These are phyloP conservation scores for Aradophagus sp. DNA, from an alignment of 1,140 invertebrate species.

Conservation along the genomic window DNA sequence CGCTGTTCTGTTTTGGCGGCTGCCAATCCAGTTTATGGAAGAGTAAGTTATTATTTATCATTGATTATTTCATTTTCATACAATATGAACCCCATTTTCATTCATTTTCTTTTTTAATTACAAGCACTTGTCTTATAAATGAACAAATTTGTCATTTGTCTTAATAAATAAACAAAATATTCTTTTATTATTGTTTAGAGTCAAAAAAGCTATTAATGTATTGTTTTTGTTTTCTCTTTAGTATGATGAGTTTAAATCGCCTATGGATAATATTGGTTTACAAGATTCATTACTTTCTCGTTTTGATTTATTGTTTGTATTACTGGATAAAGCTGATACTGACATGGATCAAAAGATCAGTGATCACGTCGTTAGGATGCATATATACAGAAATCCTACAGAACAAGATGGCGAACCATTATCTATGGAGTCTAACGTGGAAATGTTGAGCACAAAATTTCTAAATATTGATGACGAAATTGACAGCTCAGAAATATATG, in stretches of 20 bases:
- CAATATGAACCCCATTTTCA: no score
- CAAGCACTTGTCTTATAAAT: no score
- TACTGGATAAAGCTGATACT: constrained; percentile 93
- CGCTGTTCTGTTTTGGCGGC: constrained; percentile 98
- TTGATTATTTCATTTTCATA: no score
- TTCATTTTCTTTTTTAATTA: no score
- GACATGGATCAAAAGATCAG: constrained; percentile 94
- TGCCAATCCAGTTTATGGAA: constrained; percentile 99
- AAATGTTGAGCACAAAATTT: constrained; percentile 88
- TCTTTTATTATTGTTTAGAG: no score
- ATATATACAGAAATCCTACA: constrained; percentile 91
- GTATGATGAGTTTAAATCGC: constrained; percentile 99
- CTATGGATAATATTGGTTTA: constrained; percentile 99
- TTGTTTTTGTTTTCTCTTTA: no score
- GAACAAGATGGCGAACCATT: constrained; percentile 97
- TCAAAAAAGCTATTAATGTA: no score
- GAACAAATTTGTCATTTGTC: no score
- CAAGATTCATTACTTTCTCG: constrained; percentile 98
- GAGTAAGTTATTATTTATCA: constrained; percentile 77
- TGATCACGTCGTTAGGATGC: constrained; percentile 98
- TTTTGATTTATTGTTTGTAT: constrained; percentile 98
- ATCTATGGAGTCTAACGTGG: constrained; percentile 85
- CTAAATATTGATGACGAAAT: constrained; percentile 79
- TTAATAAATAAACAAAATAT: no score
- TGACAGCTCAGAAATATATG: constrained; percentile 84